phyloP scores from a whole-genome alignment of 2,888 invertebrate species.

The Macaria liturata region DNA sequence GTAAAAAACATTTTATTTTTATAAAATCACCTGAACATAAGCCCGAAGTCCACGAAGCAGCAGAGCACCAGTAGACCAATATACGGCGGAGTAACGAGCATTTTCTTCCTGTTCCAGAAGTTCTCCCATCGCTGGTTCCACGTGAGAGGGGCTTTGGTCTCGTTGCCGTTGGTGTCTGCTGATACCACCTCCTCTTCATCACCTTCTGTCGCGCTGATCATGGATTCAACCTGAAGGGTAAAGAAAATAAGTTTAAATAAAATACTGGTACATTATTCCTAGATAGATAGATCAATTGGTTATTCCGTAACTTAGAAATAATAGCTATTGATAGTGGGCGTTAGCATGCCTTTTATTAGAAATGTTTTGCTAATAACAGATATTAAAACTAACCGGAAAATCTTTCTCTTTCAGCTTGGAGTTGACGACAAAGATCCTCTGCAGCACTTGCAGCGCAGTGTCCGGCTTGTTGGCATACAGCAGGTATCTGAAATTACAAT shows the following conservation, averaged over 20 bases:
- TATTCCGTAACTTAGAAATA: too few relatives aligned
- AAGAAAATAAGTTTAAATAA: neutral
- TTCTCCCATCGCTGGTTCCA: slow-evolving; percentile 72
- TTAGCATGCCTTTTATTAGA: too few relatives aligned
- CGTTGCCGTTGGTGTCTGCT: slow-evolving; percentile 74
- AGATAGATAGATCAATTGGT: too few relatives aligned
- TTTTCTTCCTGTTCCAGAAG: slow-evolving; percentile 76
- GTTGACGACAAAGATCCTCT: slow-evolving; percentile 80
- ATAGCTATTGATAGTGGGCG: too few relatives aligned
- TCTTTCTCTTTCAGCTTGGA: slow-evolving; percentile 73
- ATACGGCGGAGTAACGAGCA: slow-evolving; percentile 79
- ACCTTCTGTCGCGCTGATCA: slow-evolving; percentile 70
- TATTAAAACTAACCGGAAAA: slow-evolving; percentile 74
- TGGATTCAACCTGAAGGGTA: slow-evolving; percentile 67
- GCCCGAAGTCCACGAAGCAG: slow-evolving; percentile 84
- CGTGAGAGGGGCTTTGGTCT: slow-evolving; percentile 68
- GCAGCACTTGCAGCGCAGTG: slow-evolving; percentile 77
- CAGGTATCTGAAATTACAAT: slow-evolving; percentile 59
- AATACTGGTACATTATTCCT: too few relatives aligned
- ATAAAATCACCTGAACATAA: slow-evolving; percentile 81
- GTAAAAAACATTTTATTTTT: too few relatives aligned
- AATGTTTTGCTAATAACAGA: too few relatives aligned
- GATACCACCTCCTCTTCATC: slow-evolving; percentile 72
- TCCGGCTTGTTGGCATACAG: slow-evolving; percentile 76
- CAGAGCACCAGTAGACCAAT: slow-evolving; percentile 78